A percentile compares a stretch with the other conserved stretches of the same genome.
Conservation (phyloP, 2,888 invertebrate genomes). For the Rhaphigaster nebulosa region DNA sequence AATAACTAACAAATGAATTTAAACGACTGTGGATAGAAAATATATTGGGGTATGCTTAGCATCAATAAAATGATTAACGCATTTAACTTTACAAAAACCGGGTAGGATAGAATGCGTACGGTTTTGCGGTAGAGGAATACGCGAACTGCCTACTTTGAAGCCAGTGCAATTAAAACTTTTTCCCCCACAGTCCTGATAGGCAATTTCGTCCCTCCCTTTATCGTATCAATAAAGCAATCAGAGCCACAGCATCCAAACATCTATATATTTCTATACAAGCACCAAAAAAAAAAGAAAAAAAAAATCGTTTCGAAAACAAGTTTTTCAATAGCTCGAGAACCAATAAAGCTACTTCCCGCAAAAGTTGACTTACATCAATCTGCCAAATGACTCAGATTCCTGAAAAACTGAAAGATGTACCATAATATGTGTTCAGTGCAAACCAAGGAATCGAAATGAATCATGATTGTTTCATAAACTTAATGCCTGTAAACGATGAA, state of each 20-base stretch:
- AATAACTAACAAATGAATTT: too few relatives aligned
- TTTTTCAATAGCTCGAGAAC: not conserved
- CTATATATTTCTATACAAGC: not conserved
- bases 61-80: not conserved
- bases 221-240: slow-evolving; percentile 42
- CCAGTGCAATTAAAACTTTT: slow-evolving; percentile 22
- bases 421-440: not conserved
- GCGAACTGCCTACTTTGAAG: slow-evolving; percentile 1
- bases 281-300: not conserved
- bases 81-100: not conserved
- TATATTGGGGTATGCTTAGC: too few relatives aligned
- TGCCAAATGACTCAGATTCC: not conserved
- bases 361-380: not conserved
- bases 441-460: too few relatives aligned
- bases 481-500: too few relatives aligned
- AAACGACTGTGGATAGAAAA: not conserved
- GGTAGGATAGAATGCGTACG: not conserved
- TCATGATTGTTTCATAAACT: too few relatives aligned
- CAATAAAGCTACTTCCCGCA: not conserved
- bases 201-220: slow-evolving; percentile 39
- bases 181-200: not conserved
- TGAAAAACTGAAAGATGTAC: not conserved
- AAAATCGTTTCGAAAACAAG: not conserved
- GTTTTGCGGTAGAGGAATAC: not conserved
- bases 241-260: not conserved